These are phyloP conservation scores for Neoascia interrupta DNA, from an alignment of 2,888 invertebrate species.

Conservation along the genomic window DNA sequence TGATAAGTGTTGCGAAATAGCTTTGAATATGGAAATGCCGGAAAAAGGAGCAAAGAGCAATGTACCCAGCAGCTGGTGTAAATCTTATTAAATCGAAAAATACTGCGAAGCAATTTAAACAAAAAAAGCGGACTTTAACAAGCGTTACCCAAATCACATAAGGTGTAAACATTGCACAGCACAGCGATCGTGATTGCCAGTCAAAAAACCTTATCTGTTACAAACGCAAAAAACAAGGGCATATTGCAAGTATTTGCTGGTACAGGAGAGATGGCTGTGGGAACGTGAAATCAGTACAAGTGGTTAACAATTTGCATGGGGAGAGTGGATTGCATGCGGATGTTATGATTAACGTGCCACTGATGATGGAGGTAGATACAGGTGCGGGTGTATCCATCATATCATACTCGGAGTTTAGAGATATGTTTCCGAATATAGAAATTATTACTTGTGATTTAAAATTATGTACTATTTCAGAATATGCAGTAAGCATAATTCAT, in stretches of 20 bases:
- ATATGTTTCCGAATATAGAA: no score
- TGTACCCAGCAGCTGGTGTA: background rate
- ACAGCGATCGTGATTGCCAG: background rate
- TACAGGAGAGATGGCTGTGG: no score
- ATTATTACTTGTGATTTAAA: no score
- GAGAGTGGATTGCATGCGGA: no score
- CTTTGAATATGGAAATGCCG: conserved; percentile 25
- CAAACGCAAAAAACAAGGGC: conserved; percentile 19
- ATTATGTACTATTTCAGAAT: no score
- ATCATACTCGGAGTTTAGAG: no score
- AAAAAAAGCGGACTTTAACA: background rate
- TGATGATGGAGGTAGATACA: no score
- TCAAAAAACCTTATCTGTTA: conserved; percentile 19
- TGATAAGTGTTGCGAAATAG: conserved; percentile 21
- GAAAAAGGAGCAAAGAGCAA: conserved; percentile 17
- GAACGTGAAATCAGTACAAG: no score
- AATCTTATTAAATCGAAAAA: background rate
- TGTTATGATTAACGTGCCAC: no score
- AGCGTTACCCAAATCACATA: background rate
- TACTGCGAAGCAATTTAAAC: background rate
- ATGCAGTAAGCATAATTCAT: no score
- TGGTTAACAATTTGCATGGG: no score
- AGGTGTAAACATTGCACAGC: conserved; percentile 8
- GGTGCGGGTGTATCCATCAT: no score
- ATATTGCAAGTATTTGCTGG: conserved; percentile 12